Evolutionary conservation across 2,113 vertebrate species (phyloP).

Genomic region (Gopherus flavomarginatus): DNA sequence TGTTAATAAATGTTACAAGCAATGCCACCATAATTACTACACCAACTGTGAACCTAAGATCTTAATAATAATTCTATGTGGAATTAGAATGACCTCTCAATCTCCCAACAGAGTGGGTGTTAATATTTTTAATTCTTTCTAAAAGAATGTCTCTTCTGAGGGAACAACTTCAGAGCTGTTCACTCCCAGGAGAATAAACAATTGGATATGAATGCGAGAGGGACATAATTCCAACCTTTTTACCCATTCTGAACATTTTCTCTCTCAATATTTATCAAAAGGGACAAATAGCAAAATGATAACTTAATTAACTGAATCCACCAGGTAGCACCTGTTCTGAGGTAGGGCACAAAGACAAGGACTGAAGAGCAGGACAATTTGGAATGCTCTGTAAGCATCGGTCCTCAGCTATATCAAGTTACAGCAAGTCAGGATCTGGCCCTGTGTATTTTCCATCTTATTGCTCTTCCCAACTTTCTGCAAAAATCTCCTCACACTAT

Average conservation of each 20-base stretch:
- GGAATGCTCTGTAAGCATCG: neutral
- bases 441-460: neutral
- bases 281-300: neutral
- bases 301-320: neutral
- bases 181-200: neutral
- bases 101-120: neutral
- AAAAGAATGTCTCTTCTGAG: neutral
- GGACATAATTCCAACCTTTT: constrained; percentile 9
- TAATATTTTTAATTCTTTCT: neutral
- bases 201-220: neutral
- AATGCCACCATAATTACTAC: neutral
- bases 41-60: neutral
- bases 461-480: neutral
- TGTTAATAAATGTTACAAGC: neutral
- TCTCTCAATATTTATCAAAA: neutral
- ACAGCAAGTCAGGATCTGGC: neutral
- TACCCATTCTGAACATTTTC: neutral
- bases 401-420: neutral
- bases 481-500: neutral
- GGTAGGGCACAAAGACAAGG: accelerated
- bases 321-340: neutral
- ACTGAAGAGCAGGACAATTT: neutral
- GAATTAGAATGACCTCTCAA: neutral
- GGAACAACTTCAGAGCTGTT: constrained; percentile 2
- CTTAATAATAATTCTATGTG: neutral